These are phyloP conservation scores for Rhagonycha lutea DNA, from an alignment of 2,888 invertebrate genomes.

Conservation along the genomic window DNA sequence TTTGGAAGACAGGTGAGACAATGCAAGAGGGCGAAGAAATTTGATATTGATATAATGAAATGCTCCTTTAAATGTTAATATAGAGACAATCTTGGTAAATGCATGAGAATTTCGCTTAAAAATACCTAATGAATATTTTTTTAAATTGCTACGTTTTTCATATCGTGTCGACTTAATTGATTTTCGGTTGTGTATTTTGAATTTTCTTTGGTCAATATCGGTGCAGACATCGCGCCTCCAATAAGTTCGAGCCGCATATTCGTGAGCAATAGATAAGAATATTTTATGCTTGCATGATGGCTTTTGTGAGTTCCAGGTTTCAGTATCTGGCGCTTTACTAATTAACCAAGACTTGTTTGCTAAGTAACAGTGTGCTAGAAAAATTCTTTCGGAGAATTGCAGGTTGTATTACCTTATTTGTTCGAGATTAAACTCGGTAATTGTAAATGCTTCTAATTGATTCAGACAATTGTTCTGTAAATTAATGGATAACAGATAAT, in stretches of 20 bases:
- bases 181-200: constrained; percentile 2
- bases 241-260: constrained; percentile 28
- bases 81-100: neutral
- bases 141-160: neutral
- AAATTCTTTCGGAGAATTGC: constrained; percentile 32
- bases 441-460: constrained; percentile 38
- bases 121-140: neutral
- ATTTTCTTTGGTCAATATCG: constrained; percentile 15
- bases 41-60: neutral
- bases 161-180: constrained; percentile 3
- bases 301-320: constrained; percentile 29
- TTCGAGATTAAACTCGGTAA: constrained; percentile 38
- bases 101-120: neutral
- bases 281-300: constrained; percentile 32
- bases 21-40: constrained; percentile 21
- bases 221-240: constrained; percentile 30
- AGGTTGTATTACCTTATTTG: constrained; percentile 37
- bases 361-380: constrained; percentile 31
- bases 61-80: neutral
- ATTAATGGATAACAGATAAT: constrained; percentile 28
- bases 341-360: constrained; percentile 36
- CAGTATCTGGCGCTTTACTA: constrained; percentile 34
- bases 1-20: constrained; percentile 39
- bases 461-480: constrained; percentile 32
- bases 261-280: constrained; percentile 27